Evolutionary conservation across 2,888 invertebrate species (phyloP), one percentile per base, ranked within the genome.

Genomic region (Volucella inflata): DNA sequence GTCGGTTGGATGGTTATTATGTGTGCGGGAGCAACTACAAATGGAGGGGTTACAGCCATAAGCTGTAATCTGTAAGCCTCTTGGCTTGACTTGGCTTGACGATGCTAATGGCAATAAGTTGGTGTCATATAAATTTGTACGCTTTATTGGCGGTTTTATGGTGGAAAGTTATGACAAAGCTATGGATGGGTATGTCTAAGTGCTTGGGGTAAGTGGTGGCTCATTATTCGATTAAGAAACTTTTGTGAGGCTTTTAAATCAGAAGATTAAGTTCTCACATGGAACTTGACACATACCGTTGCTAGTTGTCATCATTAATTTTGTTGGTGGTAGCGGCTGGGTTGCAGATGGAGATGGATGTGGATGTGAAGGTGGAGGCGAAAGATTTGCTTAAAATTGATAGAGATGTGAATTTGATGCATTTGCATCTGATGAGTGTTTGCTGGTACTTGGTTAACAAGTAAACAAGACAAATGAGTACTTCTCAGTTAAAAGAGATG

Each of bases 131-230:
- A 70, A 42, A 59, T 68, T 68, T 74, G 50, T 68, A 68, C 11
- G 74, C 44, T 83, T 83, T 83, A 50, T 79, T 72, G 67, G 67
- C 12, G 51, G 57, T 68, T 83, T 83, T 83, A 79, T 68, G 55
- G 62, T 64, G 62, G 74, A 74, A 83, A 79, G 79, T 21, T 83
- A 55, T 42, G 21, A 44, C 70, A 64, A 71, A 51, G 53, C 59
- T 51, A 38, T 72, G 59, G 53, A 30, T 6, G 44, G 67, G 60
- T 44, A 42, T 46, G 40, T 40, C 46, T 71, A 30, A 30, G 30
- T 30, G 30, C 30, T 30, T 30, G 6, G 46, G 42, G 12, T 62
- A 80, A 53, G 53, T 51, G 60, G 62, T 68, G 17, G 60, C 21
- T 80, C 30, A 67, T 80, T 67, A 46, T 60, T 48, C 65, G 65